Percentiles rank a stretch among this genome's conserved stretches.
Conservation (phyloP, 1,140 invertebrate genomes). For the Monochamus saltuarius region DNA sequence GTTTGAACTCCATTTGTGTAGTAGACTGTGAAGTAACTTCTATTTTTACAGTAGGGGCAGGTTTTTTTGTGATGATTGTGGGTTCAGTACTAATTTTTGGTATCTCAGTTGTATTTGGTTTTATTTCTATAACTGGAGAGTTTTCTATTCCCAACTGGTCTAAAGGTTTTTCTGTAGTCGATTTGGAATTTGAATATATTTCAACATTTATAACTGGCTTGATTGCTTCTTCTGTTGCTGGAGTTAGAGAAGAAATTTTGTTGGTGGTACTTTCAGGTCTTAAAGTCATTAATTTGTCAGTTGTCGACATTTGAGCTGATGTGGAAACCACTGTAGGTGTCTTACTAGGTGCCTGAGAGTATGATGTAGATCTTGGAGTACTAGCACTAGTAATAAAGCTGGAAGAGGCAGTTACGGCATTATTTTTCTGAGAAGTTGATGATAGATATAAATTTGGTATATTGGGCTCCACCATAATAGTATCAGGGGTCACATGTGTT, state of each 20-base stretch:
- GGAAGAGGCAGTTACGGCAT: too few species aligned
- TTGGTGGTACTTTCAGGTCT: too few species aligned
- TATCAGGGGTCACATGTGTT: constrained; percentile 41
- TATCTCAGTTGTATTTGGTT: background rate
- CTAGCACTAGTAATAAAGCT: background rate
- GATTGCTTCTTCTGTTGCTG: constrained; percentile 1
- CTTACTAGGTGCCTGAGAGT: background rate
- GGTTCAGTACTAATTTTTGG: background rate
- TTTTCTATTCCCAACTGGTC: background rate
- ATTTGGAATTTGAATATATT: constrained; percentile 32
- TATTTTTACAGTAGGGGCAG: too few species aligned
- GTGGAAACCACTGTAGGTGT: background rate
- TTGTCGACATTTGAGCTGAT: constrained; percentile 8
- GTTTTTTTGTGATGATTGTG: too few species aligned
- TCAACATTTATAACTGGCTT: constrained; percentile 29
- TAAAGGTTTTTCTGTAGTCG: constrained; percentile 18
- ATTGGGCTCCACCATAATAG: constrained; percentile 42
- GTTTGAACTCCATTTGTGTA: too few species aligned
- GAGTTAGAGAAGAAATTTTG: background rate
- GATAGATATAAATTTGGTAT: constrained; percentile 30
- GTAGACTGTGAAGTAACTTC: too few species aligned
- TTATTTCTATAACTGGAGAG: background rate
- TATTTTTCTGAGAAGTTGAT: constrained; percentile 5
- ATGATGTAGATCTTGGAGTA: constrained; percentile 12
- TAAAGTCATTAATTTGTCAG: constrained; percentile 4